These are phyloP conservation scores for Antheraea mylitta DNA, from an alignment of 1,140 invertebrate genomes.

Conservation along the genomic window DNA sequence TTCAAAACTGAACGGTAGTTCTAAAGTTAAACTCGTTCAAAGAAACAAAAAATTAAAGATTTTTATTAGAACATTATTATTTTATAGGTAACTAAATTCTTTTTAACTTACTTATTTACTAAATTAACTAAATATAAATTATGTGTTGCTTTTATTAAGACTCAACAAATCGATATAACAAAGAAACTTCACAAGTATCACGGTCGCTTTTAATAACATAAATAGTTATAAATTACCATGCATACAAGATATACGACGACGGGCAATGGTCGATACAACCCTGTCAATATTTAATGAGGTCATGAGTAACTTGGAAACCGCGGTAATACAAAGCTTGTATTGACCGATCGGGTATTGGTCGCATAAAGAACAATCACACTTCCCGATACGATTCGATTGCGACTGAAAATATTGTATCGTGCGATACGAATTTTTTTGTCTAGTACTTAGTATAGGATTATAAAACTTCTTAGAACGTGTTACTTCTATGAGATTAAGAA, in stretches of 20 bases:
- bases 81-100: too few relatives aligned
- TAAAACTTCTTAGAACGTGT: too few relatives aligned
- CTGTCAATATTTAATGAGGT: slow-evolving; percentile 51
- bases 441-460: too few relatives aligned
- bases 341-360: slow-evolving; percentile 29
- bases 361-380: not conserved
- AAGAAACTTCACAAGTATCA: not conserved
- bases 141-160: too few relatives aligned
- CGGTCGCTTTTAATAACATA: not conserved
- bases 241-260: slow-evolving; percentile 6
- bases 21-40: too few relatives aligned
- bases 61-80: too few relatives aligned
- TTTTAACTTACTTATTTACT: too few relatives aligned
- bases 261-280: slow-evolving; percentile 32
- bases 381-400: not conserved
- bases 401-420: not conserved
- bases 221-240: slow-evolving; percentile 19
- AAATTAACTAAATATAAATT: too few relatives aligned
- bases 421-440: not conserved
- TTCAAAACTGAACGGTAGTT: too few relatives aligned
- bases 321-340: slow-evolving; percentile 32
- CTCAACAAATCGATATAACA: not conserved
- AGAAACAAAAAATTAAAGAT: too few relatives aligned
- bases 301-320: slow-evolving; percentile 53
- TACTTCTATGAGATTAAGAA: too few relatives aligned